These are phyloP conservation scores for Petrocephalus schoutedeni DNA, from an alignment of 2,797 vertebrate species.

Conservation along the genomic window DNA sequence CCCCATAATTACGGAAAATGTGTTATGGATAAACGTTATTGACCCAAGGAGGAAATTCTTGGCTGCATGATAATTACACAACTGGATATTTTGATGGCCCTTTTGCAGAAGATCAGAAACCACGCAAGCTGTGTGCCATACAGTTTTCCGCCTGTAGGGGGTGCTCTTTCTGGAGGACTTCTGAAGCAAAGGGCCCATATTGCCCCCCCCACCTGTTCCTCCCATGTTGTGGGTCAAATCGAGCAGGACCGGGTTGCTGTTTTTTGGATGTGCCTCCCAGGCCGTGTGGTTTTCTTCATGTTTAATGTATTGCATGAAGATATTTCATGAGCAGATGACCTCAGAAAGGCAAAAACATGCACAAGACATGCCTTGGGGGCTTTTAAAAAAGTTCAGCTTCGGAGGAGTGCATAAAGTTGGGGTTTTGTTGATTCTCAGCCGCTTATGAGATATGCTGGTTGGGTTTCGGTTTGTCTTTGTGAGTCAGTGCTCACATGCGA, in stretches of 20 bases:
- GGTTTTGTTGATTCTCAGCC: neutral
- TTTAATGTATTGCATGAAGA: neutral
- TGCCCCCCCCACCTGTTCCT: neutral
- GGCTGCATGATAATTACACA: neutral
- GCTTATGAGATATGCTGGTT: neutral
- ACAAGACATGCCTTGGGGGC: neutral
- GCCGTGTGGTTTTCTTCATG: neutral
- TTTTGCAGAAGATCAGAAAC: neutral
- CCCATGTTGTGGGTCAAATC: neutral
- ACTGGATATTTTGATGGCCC: neutral
- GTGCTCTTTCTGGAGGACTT: neutral
- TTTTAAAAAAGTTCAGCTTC: neutral
- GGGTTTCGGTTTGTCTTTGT: neutral
- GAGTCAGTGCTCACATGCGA: neutral
- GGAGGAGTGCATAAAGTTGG: neutral
- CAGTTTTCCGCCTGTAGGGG: neutral
- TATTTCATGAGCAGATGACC: neutral
- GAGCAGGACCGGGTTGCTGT: neutral
- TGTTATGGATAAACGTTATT: neutral
- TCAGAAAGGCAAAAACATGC: neutral
- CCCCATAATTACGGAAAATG: neutral
- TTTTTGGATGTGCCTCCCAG: neutral
- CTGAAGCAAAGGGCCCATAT: neutral
- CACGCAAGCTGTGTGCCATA: neutral
- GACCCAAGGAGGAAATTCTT: neutral